Evolutionary conservation across 2,113 vertebrate genomes (phyloP), one percentile per base, ranked within the genome.

Genomic region (Epinephelus moara): DNA sequence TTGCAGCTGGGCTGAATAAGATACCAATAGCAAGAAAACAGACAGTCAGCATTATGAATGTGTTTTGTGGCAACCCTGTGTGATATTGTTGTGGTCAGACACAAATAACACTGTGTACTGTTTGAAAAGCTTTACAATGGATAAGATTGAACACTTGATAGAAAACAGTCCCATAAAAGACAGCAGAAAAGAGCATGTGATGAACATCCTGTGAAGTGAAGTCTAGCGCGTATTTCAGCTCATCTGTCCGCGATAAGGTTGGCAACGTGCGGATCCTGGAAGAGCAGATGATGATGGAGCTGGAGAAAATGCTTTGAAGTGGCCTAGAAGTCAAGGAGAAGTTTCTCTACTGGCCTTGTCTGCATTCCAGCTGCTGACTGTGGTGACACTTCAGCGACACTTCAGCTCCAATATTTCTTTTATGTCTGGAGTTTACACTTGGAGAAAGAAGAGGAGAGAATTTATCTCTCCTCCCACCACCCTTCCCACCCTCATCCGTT

Each of bases 331-430:
- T 79, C 42, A 13, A 45, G 27, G 15, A 76, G 47, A 71, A 18
- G 37, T 30, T 56, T 78, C 33, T 42, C 2, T 9, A 37, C 30
- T 1, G 37, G 27, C 78, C 52, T 66, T 0, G 74, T 78, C 64
- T 83, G 78, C 61, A 13, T 70, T 84, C n/a, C 82, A 83, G 72
- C 74, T 76, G 62, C 69, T 9, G 60, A 52, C 57, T 78, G 77
- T 7, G 50, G 82, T 59, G 84, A 81, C 79, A 70, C 70, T 73
- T 78, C 21, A 50, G 64, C 8, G 33, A 69, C 70, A 75, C 52
- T 27, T 33, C 11, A 33, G 75, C 49, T 53, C 17, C 45, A 37
- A 50, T 40, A 37, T 60, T 67, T 78, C 50, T 12, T 11, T 14
- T 13, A 3, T 4, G 49, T 63, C 49, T 62, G 67, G 27, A 40